A percentile compares a stretch with the other conserved stretches of the same genome.
Conservation (phyloP, 2,888 invertebrate genomes). For the Thecocarcelia acutangulata region DNA sequence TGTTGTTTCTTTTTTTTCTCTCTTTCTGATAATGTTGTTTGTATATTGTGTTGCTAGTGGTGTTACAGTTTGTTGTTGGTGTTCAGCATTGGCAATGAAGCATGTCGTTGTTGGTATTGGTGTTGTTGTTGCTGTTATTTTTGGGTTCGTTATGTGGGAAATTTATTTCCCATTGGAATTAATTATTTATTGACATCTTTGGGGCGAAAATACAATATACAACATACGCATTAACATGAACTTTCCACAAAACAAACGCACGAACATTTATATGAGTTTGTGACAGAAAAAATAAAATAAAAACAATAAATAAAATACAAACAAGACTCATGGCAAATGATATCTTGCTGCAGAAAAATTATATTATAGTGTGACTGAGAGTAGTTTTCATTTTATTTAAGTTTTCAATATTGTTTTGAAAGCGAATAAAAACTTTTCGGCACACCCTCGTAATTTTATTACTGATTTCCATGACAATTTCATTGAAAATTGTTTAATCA, state of each 20-base stretch:
- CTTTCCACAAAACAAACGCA: neutral
- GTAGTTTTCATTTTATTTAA: neutral
- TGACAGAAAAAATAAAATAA: neutral
- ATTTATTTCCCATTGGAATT: constrained; percentile 69
- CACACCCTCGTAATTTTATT: neutral
- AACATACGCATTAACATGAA: neutral
- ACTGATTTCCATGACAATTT: neutral
- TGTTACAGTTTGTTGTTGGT: constrained; percentile 49
- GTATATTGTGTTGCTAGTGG: constrained; percentile 40
- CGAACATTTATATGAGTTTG: neutral
- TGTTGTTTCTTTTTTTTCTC: neutral
- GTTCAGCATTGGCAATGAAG: constrained; percentile 61
- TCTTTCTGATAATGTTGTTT: constrained; percentile 10
- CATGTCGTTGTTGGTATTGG: constrained; percentile 29
- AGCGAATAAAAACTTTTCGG: neutral
- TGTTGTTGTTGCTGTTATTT: constrained; percentile 50
- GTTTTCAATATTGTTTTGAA: neutral
- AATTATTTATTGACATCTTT: constrained; percentile 68
- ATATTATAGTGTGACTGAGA: no score
- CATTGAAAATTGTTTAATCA: no score
- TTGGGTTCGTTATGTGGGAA: constrained; percentile 61
- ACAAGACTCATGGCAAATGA: constrained; percentile 5
- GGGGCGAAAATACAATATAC: constrained; percentile 36
- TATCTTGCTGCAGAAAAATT: no score
- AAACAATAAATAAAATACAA: constrained; percentile 34